Evolutionary conservation across 2,797 vertebrate species (phyloP).

Genomic region (Acanthis flammea): DNA sequence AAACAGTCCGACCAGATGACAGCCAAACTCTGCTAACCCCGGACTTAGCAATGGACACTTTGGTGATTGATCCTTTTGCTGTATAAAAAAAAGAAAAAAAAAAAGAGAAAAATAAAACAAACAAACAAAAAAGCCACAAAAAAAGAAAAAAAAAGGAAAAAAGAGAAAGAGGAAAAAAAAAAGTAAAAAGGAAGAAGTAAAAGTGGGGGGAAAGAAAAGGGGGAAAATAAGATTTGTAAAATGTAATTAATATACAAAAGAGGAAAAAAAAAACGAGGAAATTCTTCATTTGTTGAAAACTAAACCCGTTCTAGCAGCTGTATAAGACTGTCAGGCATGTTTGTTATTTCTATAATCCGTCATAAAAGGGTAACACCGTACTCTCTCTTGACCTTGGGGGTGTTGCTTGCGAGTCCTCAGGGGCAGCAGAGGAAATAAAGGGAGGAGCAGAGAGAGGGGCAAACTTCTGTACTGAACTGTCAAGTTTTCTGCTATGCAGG

Average conservation of each 20-base stretch:
- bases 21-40: constrained; percentile 94
- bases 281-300: constrained; percentile 83
- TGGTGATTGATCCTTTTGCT: constrained; percentile 79
- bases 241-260: constrained; percentile 90
- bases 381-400: constrained; percentile 86
- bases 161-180: not conserved
- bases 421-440: constrained; percentile 31
- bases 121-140: not conserved
- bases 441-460: constrained; percentile 46
- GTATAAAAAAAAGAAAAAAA: constrained; percentile 65
- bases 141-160: not conserved
- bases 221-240: constrained; percentile 86
- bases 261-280: constrained; percentile 63
- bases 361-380: constrained; percentile 82
- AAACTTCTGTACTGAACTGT: constrained; percentile 73
- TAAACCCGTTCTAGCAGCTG: constrained; percentile 85
- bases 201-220: constrained; percentile 52
- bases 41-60: constrained; percentile 68
- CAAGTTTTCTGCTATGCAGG: constrained; percentile 82
- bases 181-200: constrained; percentile 2
- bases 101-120: not conserved
- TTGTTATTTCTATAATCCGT: constrained; percentile 89
- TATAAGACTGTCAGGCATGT: constrained; percentile 94
- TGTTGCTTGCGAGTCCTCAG: constrained; percentile 61
- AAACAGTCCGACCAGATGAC: constrained; percentile 99